Base-by-base conservation (phyloP, 2,113 vertebrate species). In the Steatornis caripensis region DNA sequence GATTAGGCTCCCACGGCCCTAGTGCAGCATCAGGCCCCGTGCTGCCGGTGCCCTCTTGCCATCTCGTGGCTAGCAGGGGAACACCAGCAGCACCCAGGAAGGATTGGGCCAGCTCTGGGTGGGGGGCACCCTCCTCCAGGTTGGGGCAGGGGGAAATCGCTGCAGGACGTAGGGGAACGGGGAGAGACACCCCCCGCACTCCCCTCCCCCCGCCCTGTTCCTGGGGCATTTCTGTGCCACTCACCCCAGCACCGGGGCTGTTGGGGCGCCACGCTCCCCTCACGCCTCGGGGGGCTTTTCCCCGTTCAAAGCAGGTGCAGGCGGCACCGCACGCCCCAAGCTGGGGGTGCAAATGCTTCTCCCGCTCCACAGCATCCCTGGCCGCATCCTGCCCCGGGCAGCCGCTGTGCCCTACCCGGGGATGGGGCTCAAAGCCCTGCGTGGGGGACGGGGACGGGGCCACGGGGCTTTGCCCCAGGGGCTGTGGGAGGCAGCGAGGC, bases 381-480 rank as follows among this genome's bases (percentile, higher is more conserved):
- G 34, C 19, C 6, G 1, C 24, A 5, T 29, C 64, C 53, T 8
- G 32, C 34, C 39, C 49, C 1, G 5, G 2, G 41, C 8, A 7
- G 61, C 29, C 9, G 60, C 61, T 11, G 1, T 4, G 5, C 36
- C 41, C 14, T 58, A 6, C 7, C 12, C 70, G 19, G 76, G 7
- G 24, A 5, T 12, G 65, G 64, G 22, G 32, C 64, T 55, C 71
- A 2, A 27, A 17, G 13, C 69, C 41, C 54, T 7, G 32, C 0
- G 4, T 1, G 14, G 43, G 41, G 49, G 1, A 2, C 2, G 1
- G 57, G 43, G 18, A 20, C 2, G 8, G n/a, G 16, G 4, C 6
- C 51, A 0, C 0, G 17, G 39, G 51, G 19, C 26, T 60, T 18
- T 39, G 9, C 29, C 61, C 3, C 0, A 11, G 20, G 30, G 72